Conservation (phyloP, 2,113 vertebrate species). For the Sylvietta virens region DNA sequence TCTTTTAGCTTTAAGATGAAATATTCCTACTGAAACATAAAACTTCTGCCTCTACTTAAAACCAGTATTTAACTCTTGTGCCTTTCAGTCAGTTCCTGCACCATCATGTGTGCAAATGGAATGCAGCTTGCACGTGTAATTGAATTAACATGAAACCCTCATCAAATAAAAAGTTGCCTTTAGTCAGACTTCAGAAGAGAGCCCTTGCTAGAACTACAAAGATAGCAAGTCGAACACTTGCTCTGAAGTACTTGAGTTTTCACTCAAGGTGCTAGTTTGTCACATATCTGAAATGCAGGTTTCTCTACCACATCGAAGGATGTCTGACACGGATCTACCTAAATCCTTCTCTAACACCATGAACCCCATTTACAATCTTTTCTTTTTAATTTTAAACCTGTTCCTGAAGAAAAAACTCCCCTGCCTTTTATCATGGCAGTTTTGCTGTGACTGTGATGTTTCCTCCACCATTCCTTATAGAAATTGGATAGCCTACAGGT, state of each 20-base stretch:
- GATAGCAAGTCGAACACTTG: accelerated
- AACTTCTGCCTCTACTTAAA: neutral
- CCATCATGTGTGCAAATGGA: neutral
- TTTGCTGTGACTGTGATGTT: neutral
- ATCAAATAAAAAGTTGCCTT: neutral
- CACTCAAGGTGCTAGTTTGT: neutral
- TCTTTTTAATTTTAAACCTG: slow-evolving; percentile 5
- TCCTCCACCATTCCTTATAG: neutral
- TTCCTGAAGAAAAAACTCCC: neutral
- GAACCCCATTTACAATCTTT: neutral
- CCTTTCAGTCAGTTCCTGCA: neutral
- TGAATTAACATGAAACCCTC: neutral
- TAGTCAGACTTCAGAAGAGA: neutral
- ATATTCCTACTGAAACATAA: neutral
- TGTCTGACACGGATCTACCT: neutral
- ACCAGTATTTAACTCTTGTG: neutral
- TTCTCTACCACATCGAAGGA: neutral
- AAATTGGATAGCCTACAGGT: slow-evolving; percentile 7
- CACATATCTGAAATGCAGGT: neutral
- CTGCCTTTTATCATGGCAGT: neutral
- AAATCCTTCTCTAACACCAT: neutral
- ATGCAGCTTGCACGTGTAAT: neutral
- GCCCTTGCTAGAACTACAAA: neutral
- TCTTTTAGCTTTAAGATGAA: neutral
- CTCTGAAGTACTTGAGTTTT: neutral